Percentiles rank a stretch among this genome's conserved stretches.
Conservation (phyloP, 2,888 invertebrate species). For the Odontocolon sp. region DNA sequence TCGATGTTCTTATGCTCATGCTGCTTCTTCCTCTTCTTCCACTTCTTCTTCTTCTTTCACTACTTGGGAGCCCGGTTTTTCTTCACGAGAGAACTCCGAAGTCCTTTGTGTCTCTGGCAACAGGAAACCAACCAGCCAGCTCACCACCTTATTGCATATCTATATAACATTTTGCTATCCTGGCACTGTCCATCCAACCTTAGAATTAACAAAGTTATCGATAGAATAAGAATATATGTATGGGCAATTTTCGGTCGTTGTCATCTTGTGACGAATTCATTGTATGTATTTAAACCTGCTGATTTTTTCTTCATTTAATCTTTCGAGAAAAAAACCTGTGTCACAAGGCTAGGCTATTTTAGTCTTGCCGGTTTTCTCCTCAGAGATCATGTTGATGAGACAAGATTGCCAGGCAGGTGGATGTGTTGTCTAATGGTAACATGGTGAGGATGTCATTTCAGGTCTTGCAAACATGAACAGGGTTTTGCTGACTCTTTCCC, state of each 20-base stretch:
- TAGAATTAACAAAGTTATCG: no score
- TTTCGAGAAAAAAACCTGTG: not conserved
- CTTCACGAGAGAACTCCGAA: conserved; percentile 21
- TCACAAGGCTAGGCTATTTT: not conserved
- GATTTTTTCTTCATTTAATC: not conserved
- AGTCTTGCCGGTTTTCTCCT: not conserved
- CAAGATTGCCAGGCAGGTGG: conserved; percentile 2
- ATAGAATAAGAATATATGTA: no score
- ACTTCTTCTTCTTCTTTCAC: conserved; percentile 30
- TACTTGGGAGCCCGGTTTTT: conserved; percentile 16
- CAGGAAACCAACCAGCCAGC: conserved; percentile 44
- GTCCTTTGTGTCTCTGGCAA: conserved; percentile 52
- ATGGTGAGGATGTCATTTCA: conserved; percentile 16
- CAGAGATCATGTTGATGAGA: not conserved
- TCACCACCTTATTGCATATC: conserved; percentile 38
- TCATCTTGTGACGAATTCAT: no score
- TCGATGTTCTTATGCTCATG: conserved; percentile 26
- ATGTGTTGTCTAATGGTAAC: not conserved
- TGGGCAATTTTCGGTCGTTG: no score
- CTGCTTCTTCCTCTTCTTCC: conserved; percentile 25
- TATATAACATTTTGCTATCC: conserved; percentile 19
- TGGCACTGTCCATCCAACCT: conserved; percentile 16
- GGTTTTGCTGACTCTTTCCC: no score
- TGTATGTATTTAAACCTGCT: not conserved
- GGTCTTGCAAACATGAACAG: not conserved